Percentiles rank a stretch among this genome's conserved stretches.
Evolutionary conservation across 2,888 invertebrate genomes (phyloP).

Genomic region (Pristionchus fissidentatus): DNA sequence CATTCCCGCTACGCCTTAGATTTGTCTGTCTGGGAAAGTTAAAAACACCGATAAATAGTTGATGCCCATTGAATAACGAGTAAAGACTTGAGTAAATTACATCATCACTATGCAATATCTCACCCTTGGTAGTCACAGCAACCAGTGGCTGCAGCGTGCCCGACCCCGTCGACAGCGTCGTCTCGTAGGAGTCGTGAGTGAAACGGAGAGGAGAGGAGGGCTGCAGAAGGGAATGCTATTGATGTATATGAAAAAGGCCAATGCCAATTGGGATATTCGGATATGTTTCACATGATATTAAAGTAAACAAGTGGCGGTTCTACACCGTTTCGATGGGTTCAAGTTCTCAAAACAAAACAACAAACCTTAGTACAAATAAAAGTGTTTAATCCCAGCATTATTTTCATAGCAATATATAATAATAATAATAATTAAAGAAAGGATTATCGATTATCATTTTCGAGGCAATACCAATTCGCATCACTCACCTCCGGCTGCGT

Average conservation of each 20-base stretch:
- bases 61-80: no score
- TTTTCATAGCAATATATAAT: no score
- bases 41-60: no score
- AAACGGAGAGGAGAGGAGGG: conserved; percentile 32
- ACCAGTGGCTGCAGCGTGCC: not conserved
- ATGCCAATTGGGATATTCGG: no score
- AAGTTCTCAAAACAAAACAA: not conserved
- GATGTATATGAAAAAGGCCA: no score
- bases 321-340: no score
- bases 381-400: not conserved
- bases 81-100: not conserved
- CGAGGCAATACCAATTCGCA: not conserved
- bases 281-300: not conserved
- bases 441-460: no score
- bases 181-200: not conserved
- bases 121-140: conserved; percentile 18
- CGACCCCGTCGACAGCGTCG: conserved; percentile 32
- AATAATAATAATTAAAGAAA: not conserved
- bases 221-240: not conserved
- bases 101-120: not conserved
- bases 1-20: no score
- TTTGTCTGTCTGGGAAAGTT: no score
- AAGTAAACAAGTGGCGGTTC: not conserved
- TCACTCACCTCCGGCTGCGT: conserved; percentile 6
- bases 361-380: not conserved